phyloP scores from a whole-genome alignment of 2,888 invertebrate species.

The Heteropelma amictum region DNA sequence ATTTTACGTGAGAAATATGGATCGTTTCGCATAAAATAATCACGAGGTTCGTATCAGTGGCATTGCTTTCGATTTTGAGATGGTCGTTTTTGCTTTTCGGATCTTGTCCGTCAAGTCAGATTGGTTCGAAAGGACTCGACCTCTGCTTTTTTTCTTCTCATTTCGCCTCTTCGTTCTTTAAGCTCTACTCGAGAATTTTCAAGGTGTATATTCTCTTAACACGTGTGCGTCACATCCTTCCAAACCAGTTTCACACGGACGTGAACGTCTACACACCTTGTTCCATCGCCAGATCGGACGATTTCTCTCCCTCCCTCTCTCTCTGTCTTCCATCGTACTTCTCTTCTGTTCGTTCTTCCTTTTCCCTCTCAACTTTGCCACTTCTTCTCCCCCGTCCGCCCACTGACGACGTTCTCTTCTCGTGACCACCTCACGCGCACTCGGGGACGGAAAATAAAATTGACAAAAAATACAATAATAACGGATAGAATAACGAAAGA shows the following conservation, averaged over 20 bases:
- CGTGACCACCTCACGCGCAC: neutral
- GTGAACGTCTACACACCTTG: constrained; percentile 66
- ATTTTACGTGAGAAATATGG: no score
- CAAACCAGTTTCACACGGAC: constrained; percentile 75
- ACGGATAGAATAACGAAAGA: neutral
- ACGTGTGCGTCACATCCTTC: constrained; percentile 73
- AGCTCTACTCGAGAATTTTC: constrained; percentile 65
- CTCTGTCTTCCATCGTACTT: neutral
- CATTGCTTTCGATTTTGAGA: no score
- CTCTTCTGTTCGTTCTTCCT: constrained; percentile 15
- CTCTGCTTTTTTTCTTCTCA: constrained; percentile 26
- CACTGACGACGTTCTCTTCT: constrained; percentile 24
- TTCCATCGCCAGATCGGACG: constrained; percentile 65
- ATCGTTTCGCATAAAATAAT: no score
- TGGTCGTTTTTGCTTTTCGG: constrained; percentile 9
- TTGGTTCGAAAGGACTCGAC: neutral
- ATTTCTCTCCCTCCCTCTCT: constrained; percentile 53
- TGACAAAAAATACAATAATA: neutral
- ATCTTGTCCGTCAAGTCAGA: constrained; percentile 4
- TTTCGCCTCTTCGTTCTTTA: constrained; percentile 44
- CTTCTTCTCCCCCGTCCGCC: constrained; percentile 33
- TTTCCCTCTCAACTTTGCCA: neutral
- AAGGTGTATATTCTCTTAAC: constrained; percentile 62
- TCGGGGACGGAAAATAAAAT: constrained; percentile 9
- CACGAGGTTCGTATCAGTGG: no score